Evolutionary conservation across 1,140 invertebrate species (phyloP), one percentile per base, ranked within the genome.

Genomic region (Cydia strobilella): DNA sequence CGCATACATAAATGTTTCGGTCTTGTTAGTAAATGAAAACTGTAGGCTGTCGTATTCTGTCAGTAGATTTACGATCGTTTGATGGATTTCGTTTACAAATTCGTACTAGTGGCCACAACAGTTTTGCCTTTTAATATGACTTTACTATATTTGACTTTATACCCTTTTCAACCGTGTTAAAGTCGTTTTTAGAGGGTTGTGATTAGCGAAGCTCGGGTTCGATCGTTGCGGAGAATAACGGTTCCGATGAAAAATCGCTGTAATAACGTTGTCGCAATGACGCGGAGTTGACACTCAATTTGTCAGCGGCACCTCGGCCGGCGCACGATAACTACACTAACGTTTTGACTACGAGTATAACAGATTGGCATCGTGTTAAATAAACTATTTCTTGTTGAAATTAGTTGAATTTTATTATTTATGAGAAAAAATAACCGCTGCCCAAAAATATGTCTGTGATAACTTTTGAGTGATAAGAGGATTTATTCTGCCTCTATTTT

Each of bases 241-340:
- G 39, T 72, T 4, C 15, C 65, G 65, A 69, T 69, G 65, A 86
- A 83, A 80, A 72, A 25, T 73, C 59, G 73, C 74, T 72, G 81
- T 84, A 80, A 86, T 82, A 85, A 82, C 80, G 54, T 62, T 73
- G 78, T 79, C 75, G 20, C 23, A 48, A 59, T 77, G 80, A 84
- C 81, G 77, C 69, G 73, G 77, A 74, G 71, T 75, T 87, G 86
- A 90, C 87, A 89, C 82, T 83, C 85, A 89, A 90, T 90, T 90
- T 89, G 80, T 86, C 80, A 75, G 71, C 4, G 71, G 42, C 42
- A 5, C 42, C 74, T 75, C 76, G 65, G 69, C 6, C 48, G 73
- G 80, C 76, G 76, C 77, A 73, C 81, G 77, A 76, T 59, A 73
- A 27, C 39, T 27, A 23, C 31, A 54, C 18, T 48, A 35, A 42